Percentiles rank a stretch among this genome's conserved stretches.
phyloP scores from a whole-genome alignment of 2,888 invertebrate genomes.

The Drosophila bunnanda region DNA sequence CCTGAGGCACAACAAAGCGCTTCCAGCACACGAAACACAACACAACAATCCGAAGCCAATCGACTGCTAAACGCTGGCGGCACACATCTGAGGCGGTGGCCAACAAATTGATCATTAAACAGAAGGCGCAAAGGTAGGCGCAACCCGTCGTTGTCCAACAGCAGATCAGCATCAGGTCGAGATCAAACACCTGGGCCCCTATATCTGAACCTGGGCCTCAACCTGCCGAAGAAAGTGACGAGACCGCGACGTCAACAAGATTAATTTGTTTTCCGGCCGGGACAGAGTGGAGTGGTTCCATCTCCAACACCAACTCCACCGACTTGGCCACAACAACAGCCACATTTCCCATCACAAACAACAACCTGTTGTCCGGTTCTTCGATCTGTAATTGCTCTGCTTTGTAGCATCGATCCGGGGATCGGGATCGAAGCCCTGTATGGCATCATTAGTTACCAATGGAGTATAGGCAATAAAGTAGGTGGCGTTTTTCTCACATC shows the following conservation, averaged over 20 bases:
- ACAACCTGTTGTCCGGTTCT: constrained; percentile 71
- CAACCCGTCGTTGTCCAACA: constrained; percentile 60
- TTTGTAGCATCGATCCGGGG: constrained; percentile 56
- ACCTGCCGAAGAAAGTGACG: constrained; percentile 68
- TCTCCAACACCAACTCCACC: constrained; percentile 20
- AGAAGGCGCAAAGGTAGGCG: constrained; percentile 76
- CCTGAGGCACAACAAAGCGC: constrained; percentile 31
- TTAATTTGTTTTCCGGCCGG: constrained; percentile 74
- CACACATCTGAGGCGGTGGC: constrained; percentile 69
- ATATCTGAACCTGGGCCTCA: constrained; percentile 19
- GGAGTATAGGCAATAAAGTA: constrained; percentile 52
- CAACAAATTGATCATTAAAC: constrained; percentile 81
- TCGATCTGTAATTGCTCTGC: constrained; percentile 66
- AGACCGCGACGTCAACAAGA: constrained; percentile 65
- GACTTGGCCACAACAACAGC: neutral
- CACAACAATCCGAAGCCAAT: constrained; percentile 43
- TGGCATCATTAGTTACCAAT: constrained; percentile 32
- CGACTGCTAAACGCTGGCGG: constrained; percentile 77
- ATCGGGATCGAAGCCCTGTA: constrained; percentile 18
- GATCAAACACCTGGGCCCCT: constrained; percentile 77
- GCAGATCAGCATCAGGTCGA: constrained; percentile 58
- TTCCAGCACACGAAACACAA: constrained; percentile 23
- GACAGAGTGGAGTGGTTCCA: constrained; percentile 46
- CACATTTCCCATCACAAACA: constrained; percentile 43
- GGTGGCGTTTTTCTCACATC: constrained; percentile 75